Evolutionary conservation across 1,140 invertebrate genomes (phyloP).

Genomic region (Plutomurus gul): DNA sequence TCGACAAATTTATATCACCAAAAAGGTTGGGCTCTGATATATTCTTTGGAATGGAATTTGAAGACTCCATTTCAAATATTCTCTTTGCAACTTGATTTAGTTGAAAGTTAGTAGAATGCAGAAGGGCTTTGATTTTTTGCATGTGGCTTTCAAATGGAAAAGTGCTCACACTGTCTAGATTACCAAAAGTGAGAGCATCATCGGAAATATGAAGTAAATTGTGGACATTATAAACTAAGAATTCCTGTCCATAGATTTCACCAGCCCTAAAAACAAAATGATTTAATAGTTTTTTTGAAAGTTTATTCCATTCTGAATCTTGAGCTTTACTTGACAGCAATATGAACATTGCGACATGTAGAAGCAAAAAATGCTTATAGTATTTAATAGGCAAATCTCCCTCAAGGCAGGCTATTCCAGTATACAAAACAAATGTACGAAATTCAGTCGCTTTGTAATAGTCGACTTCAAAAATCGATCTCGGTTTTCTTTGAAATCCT

Average conservation of each 20-base stretch:
- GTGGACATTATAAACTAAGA: conserved; percentile 23
- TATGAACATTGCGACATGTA: conserved; percentile 55
- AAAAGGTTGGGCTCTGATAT: no score
- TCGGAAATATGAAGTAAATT: conserved; percentile 56
- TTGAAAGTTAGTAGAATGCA: no score
- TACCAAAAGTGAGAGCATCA: conserved; percentile 58
- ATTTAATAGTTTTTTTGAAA: not conserved
- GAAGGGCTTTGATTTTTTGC: no score
- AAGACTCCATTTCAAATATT: no score
- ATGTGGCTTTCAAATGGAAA: conserved; percentile 61
- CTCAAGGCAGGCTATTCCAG: conserved; percentile 57
- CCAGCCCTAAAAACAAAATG: not conserved
- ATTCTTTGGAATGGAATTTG: no score
- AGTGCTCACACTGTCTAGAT: conserved; percentile 57
- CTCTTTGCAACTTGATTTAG: no score
- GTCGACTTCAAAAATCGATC: conserved; percentile 55
- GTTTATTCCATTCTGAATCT: not conserved
- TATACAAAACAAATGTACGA: conserved; percentile 60
- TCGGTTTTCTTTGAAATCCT: conserved; percentile 59
- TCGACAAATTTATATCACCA: no score
- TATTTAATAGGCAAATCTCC: conserved; percentile 52
- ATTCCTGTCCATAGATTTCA: not conserved
- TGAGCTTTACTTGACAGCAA: not conserved
- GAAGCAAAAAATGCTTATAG: conserved; percentile 58
- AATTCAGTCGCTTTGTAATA: conserved; percentile 62